These are phyloP conservation scores for Drosophila littoralis DNA, from an alignment of 1,140 invertebrate genomes.

Conservation along the genomic window DNA sequence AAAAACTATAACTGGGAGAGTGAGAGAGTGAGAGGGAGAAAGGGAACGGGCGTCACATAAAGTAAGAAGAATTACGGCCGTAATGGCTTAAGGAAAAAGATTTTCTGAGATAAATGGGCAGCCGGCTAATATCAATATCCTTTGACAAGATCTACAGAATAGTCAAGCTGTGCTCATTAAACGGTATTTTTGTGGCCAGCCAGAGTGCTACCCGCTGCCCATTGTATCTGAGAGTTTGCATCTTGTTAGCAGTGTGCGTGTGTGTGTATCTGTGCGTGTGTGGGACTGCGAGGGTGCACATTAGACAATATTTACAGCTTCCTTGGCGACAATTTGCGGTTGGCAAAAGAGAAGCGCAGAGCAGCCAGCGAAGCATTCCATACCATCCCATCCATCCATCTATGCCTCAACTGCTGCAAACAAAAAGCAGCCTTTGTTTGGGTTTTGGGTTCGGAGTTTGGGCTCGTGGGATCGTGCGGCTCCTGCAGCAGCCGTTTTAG, in stretches of 20 bases:
- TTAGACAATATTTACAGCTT: conserved; percentile 45
- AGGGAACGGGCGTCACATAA: conserved; percentile 27
- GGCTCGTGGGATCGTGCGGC: conserved; percentile 3
- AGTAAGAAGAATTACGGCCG: conserved; percentile 49
- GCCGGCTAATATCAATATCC: conserved; percentile 57
- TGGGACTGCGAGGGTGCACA: conserved; percentile 40
- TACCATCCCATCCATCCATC: conserved; percentile 26
- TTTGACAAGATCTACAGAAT: conserved; percentile 56
- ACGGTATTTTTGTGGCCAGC: conserved; percentile 63
- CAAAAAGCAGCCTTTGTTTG: conserved; percentile 51
- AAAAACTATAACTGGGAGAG: conserved; percentile 7
- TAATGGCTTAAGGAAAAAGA: conserved; percentile 33
- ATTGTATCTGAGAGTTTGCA: conserved; percentile 52
- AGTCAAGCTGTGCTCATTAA: conserved; percentile 71
- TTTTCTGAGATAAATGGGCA: conserved; percentile 47
- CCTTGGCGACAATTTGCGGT: conserved; percentile 58
- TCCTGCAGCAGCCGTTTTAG: conserved; percentile 31
- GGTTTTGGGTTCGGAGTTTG: conserved; percentile 15
- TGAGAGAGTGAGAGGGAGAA: neutral
- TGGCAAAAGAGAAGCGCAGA: conserved; percentile 28
- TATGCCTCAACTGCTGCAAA: conserved; percentile 39
- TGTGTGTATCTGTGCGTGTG: conserved; percentile 18
- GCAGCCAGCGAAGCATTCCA: conserved; percentile 4
- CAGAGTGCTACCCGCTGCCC: conserved; percentile 13
- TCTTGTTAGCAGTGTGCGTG: conserved; percentile 42